These are phyloP conservation scores for Ptilonorhynchus violaceus DNA, from an alignment of 2,113 vertebrate genomes.

Conservation along the genomic window DNA sequence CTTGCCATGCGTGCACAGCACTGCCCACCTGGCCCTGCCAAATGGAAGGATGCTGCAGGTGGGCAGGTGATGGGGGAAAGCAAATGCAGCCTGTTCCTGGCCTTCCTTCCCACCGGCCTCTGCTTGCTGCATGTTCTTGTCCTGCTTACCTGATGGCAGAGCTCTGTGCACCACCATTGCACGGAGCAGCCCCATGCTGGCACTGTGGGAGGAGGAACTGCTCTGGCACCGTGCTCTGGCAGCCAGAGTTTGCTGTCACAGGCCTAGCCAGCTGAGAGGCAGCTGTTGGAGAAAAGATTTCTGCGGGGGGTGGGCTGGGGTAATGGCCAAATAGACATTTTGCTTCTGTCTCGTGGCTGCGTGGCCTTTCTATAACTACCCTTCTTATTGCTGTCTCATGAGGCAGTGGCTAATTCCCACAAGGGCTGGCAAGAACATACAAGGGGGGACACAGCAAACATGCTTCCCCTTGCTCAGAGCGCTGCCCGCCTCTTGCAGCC, in stretches of 20 bases:
- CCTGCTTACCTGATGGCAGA: background rate
- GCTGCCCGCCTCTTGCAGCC: background rate
- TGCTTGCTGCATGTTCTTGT: accelerated
- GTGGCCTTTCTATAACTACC: background rate
- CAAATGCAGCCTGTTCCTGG: background rate
- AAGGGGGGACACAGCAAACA: background rate
- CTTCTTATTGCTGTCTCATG: background rate
- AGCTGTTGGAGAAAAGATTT: background rate
- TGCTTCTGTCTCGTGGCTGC: background rate
- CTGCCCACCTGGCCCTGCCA: background rate
- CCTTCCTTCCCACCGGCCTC: too few relatives aligned
- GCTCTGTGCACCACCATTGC: background rate
- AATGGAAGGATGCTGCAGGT: background rate
- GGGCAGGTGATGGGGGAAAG: background rate
- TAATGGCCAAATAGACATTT: background rate
- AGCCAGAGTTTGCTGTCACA: background rate
- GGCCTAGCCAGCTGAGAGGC: background rate
- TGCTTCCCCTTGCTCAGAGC: background rate
- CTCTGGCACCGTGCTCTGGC: background rate
- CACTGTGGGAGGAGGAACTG: accelerated
- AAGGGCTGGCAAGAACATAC: background rate
- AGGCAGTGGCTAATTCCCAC: background rate
- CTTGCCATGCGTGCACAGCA: accelerated
- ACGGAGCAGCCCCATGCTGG: accelerated
- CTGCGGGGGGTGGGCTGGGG: accelerated